Percentiles rank a stretch among this genome's conserved stretches.
Evolutionary conservation across 2,113 vertebrate genomes (phyloP).

Genomic region (Oreotragus oreotragus): DNA sequence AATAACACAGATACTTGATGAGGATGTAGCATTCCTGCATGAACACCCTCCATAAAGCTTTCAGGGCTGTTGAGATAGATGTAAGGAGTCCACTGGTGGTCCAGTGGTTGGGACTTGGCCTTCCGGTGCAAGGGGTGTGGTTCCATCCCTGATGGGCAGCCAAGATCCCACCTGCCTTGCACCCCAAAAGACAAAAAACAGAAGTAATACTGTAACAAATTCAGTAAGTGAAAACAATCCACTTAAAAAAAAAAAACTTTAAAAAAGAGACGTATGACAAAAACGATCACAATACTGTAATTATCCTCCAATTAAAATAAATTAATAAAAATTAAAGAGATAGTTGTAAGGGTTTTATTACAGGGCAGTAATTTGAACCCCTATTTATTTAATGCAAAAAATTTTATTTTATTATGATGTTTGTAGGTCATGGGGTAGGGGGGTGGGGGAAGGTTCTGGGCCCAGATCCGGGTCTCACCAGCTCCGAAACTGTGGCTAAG

Average conservation of each 20-base stretch:
- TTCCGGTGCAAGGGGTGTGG: fast-evolving
- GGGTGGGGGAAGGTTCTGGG: neutral
- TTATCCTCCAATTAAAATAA: neutral
- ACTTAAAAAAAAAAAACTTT: neutral
- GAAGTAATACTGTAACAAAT: neutral
- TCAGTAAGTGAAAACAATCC: neutral
- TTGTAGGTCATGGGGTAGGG: too few relatives aligned
- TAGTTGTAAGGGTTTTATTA: neutral
- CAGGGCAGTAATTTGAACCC: neutral
- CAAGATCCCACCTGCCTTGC: neutral
- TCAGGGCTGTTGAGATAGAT: neutral
- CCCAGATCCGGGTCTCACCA: neutral
- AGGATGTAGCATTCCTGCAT: neutral
- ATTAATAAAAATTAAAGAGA: neutral
- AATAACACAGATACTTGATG: neutral
- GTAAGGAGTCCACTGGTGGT: neutral
- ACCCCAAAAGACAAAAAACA: neutral
- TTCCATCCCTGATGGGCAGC: neutral
- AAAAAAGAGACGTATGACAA: neutral
- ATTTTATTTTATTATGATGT: neutral
- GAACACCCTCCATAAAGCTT: neutral
- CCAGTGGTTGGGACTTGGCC: neutral
- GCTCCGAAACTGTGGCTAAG: neutral
- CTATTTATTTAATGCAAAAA: neutral
- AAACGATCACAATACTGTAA: neutral